Percentiles rank a stretch among this genome's conserved stretches.
These are phyloP conservation scores for Aphidius ervi DNA, from an alignment of 1,140 invertebrate genomes.

Conservation along the genomic window DNA sequence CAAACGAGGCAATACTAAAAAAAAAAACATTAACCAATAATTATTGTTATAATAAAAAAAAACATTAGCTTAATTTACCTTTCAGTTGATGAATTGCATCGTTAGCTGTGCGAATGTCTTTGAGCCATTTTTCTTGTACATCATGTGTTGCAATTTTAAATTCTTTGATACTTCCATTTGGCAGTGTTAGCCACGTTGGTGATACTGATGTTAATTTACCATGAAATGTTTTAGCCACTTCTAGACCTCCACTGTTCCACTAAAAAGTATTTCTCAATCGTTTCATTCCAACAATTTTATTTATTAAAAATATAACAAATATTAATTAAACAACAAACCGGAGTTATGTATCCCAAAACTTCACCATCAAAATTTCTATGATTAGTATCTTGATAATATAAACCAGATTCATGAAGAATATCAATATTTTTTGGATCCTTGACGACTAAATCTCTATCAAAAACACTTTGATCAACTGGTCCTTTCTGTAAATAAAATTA, in stretches of 20 bases:
- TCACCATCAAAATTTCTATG: conserved; percentile 64
- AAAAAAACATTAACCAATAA: conserved; percentile 22
- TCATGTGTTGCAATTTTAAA: conserved; percentile 70
- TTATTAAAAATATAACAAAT: conserved; percentile 13
- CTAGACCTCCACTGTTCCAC: conserved; percentile 95
- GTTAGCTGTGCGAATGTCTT: conserved; percentile 59
- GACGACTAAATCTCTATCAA: conserved; percentile 65
- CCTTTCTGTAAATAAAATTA: conserved; percentile 48
- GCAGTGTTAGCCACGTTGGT: conserved; percentile 90
- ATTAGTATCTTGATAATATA: conserved; percentile 67
- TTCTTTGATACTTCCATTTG: conserved; percentile 56
- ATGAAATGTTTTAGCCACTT: conserved; percentile 85
- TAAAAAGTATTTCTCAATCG: conserved; percentile 49
- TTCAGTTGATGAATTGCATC: conserved; percentile 52
- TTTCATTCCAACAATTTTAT: conserved; percentile 15
- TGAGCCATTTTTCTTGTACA: conserved; percentile 80
- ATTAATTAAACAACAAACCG: conserved; percentile 54
- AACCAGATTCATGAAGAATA: conserved; percentile 70
- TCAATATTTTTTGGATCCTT: conserved; percentile 64
- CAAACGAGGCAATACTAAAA: conserved; percentile 68
- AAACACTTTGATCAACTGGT: conserved; percentile 63
- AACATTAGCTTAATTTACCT: conserved; percentile 37
- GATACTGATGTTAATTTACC: conserved; percentile 88
- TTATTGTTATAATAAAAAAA: conserved; percentile 12
- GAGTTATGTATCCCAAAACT: conserved; percentile 85